These are phyloP conservation scores for Channa argus DNA, from an alignment of 2,113 vertebrate species.

Conservation along the genomic window DNA sequence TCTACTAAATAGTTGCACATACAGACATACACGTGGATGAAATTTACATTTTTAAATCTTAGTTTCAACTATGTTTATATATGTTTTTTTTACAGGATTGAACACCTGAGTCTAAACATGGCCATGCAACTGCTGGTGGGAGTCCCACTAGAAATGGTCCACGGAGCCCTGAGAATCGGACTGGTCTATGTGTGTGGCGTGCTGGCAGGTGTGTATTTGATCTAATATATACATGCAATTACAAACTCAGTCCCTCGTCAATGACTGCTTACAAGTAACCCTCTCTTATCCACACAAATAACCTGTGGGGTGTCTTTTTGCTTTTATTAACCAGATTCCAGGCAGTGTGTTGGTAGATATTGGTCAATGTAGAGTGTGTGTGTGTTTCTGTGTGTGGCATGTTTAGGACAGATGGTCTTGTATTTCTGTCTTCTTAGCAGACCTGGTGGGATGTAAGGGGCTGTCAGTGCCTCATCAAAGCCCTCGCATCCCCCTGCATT, in stretches of 20 bases:
- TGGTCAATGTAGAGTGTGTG: constrained; percentile 37
- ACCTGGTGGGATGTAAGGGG: constrained; percentile 53
- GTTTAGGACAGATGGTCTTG: constrained; percentile 71
- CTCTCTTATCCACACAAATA: constrained; percentile 31
- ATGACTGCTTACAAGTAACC: constrained; percentile 11
- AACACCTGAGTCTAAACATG: constrained; percentile 96
- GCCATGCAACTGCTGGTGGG: constrained; percentile 96
- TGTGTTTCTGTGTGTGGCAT: constrained; percentile 13
- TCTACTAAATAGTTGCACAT: too few relatives aligned
- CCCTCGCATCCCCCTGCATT: constrained; percentile 19
- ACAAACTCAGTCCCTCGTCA: neutral
- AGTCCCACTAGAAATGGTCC: constrained; percentile 98
- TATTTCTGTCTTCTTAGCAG: constrained; percentile 53
- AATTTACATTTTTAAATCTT: too few relatives aligned
- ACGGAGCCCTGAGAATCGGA: constrained; percentile 92
- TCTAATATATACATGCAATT: neutral
- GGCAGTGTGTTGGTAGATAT: constrained; percentile 20
- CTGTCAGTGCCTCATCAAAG: constrained; percentile 50
- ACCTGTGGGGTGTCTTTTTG: constrained; percentile 47
- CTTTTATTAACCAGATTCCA: constrained; percentile 38
- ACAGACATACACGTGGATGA: too few relatives aligned
- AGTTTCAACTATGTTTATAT: constrained; percentile 4
- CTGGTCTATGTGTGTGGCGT: constrained; percentile 94
- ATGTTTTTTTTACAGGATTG: constrained; percentile 88
- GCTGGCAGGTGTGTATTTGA: constrained; percentile 89